Evolutionary conservation across 2,113 vertebrate species (phyloP).

Genomic region (Ranitomeya variabilis): DNA sequence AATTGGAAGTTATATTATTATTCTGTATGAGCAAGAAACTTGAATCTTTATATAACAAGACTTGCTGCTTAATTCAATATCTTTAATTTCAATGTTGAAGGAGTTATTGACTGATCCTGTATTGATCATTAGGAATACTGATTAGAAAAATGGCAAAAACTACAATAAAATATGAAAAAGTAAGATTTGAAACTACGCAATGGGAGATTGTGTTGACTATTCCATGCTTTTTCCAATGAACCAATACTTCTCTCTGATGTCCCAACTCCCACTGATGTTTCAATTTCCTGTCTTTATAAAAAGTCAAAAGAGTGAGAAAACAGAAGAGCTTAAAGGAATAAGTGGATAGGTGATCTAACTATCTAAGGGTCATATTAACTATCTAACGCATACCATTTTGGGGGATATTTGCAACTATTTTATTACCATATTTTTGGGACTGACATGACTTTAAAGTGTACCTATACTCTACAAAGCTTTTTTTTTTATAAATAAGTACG

Average conservation of each 20-base stretch:
- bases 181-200: background rate
- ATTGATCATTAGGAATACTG: background rate
- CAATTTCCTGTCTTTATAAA: no score
- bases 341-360: no score
- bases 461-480: no score
- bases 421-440: no score
- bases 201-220: background rate
- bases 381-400: no score
- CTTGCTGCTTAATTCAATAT: slow-evolving; percentile 32
- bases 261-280: background rate
- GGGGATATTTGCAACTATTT: no score
- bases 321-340: no score
- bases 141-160: background rate
- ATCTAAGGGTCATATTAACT: no score
- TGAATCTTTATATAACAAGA: slow-evolving; percentile 21
- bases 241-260: background rate
- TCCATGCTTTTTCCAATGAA: background rate
- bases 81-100: slow-evolving; percentile 26
- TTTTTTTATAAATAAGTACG: no score
- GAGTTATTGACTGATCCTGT: slow-evolving; percentile 37
- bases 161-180: background rate
- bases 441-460: no score
- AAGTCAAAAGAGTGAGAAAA: no score
- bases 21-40: slow-evolving; percentile 1
- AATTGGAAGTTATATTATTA: slow-evolving; percentile 11